phyloP scores from a whole-genome alignment of 2,888 invertebrate genomes.

The Hirtodrosophila trivittata region DNA sequence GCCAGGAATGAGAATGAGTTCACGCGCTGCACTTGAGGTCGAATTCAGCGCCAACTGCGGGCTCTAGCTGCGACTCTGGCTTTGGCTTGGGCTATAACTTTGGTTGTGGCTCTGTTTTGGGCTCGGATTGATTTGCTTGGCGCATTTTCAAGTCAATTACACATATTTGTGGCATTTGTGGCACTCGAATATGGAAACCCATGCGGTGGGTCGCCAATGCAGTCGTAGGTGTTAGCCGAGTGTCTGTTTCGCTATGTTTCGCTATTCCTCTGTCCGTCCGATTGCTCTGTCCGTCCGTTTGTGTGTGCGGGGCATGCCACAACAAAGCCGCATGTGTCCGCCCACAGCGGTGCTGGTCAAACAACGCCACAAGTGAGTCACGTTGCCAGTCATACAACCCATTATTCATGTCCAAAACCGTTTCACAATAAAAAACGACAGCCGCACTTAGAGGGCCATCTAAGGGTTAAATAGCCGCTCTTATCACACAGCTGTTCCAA shows the following conservation, averaged over 20 bases:
- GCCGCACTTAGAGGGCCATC: slow-evolving; percentile 43
- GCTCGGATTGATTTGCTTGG: slow-evolving; percentile 77
- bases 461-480: slow-evolving; percentile 58
- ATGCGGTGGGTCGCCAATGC: slow-evolving; percentile 64
- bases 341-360: slow-evolving; percentile 61
- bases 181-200: slow-evolving; percentile 67
- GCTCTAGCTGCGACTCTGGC: slow-evolving; percentile 21
- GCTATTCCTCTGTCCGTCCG: slow-evolving; percentile 22
- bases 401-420: slow-evolving; percentile 60
- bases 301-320: slow-evolving; percentile 67
- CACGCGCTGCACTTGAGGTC: slow-evolving; percentile 76
- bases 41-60: slow-evolving; percentile 20
- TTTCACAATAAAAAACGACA: slow-evolving; percentile 40
- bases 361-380: slow-evolving; percentile 68
- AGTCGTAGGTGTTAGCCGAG: slow-evolving; percentile 64
- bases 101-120: slow-evolving; percentile 14
- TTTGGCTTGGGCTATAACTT: slow-evolving; percentile 2
- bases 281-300: slow-evolving; percentile 25
- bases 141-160: slow-evolving; percentile 81
- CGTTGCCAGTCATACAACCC: slow-evolving; percentile 59
- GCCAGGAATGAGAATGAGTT: slow-evolving; percentile 67
- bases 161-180: slow-evolving; percentile 76
- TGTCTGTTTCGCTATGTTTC: slow-evolving; percentile 61
- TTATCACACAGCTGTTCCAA: slow-evolving; percentile 64
- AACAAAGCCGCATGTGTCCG: slow-evolving; percentile 69